Percentiles rank a stretch among this genome's conserved stretches.
Evolutionary conservation across 2,113 vertebrate genomes (phyloP).

Genomic region (Mesembrinibis cayennensis): DNA sequence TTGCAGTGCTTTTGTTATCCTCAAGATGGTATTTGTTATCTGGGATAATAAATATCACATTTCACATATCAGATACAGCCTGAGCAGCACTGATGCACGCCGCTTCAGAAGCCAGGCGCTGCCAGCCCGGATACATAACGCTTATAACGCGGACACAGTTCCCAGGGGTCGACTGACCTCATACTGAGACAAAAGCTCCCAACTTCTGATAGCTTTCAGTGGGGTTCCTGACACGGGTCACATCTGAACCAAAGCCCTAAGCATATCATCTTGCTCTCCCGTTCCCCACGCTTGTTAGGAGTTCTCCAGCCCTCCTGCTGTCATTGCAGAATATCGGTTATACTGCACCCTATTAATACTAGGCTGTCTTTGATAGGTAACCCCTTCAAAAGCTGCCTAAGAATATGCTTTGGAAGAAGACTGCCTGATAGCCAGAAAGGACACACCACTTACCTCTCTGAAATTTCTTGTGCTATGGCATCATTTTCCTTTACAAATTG

Average conservation of each 20-base stretch:
- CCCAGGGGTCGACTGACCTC: neutral
- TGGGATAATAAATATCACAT: conserved; percentile 44
- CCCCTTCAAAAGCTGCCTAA: neutral
- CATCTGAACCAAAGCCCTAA: neutral
- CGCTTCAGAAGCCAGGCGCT: neutral
- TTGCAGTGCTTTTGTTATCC: conserved; percentile 40
- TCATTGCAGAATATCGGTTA: neutral
- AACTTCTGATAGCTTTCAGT: neutral
- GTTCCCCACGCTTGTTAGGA: neutral
- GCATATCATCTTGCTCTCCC: neutral
- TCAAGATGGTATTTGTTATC: conserved; percentile 55
- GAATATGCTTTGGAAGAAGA: neutral
- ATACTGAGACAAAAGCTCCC: neutral
- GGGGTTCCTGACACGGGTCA: neutral
- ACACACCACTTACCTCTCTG: conserved; percentile 79
- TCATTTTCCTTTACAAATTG: conserved; percentile 93
- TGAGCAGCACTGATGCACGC: neutral
- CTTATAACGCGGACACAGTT: neutral
- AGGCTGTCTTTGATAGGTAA: neutral
- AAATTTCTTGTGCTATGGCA: conserved; percentile 84
- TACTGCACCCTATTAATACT: neutral
- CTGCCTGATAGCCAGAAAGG: neutral
- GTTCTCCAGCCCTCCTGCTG: neutral
- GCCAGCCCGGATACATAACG: neutral
- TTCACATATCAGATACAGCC: neutral